phyloP scores from a whole-genome alignment of 2,888 invertebrate genomes.

The Eucera pruinosa region DNA sequence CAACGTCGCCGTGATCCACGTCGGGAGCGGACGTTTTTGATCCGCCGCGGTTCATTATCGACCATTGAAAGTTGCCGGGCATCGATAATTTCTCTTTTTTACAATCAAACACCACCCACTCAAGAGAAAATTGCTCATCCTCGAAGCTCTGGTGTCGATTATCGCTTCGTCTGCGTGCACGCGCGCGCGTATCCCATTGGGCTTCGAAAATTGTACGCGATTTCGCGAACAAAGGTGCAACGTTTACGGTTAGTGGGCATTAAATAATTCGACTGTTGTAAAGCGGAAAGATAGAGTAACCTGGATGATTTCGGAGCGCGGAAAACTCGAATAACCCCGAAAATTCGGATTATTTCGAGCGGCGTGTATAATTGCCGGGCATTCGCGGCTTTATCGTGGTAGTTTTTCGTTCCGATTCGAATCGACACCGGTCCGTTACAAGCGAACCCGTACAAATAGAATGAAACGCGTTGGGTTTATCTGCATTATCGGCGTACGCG shows the following conservation, averaged over 20 bases:
- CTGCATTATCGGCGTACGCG: neutral
- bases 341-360: conserved; percentile 7
- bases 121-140: conserved; percentile 10
- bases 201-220: conserved; percentile 18
- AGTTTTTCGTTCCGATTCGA: neutral
- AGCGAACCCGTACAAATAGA: neutral
- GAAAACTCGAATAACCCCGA: conserved; percentile 10
- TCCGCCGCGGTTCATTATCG: conserved; percentile 12
- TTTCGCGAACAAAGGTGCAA: neutral
- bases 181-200: too few relatives aligned
- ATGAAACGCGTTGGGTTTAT: neutral
- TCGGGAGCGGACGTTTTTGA: neutral
- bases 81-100: conserved; percentile 25
- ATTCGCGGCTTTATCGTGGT: conserved; percentile 9
- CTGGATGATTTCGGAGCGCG: too few relatives aligned
- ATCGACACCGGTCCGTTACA: neutral
- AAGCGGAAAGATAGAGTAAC: neutral
- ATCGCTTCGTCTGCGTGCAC: too few relatives aligned
- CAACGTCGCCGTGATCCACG: too few relatives aligned
- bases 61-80: conserved; percentile 10
- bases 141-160: conserved; percentile 19
- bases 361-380: neutral
- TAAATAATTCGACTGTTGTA: conserved; percentile 1
- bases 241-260: neutral
- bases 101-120: neutral